A percentile compares a stretch with the other conserved stretches of the same genome.
Evolutionary conservation across 2,888 invertebrate genomes (phyloP).

Genomic region (Spilosoma lubricipeda): DNA sequence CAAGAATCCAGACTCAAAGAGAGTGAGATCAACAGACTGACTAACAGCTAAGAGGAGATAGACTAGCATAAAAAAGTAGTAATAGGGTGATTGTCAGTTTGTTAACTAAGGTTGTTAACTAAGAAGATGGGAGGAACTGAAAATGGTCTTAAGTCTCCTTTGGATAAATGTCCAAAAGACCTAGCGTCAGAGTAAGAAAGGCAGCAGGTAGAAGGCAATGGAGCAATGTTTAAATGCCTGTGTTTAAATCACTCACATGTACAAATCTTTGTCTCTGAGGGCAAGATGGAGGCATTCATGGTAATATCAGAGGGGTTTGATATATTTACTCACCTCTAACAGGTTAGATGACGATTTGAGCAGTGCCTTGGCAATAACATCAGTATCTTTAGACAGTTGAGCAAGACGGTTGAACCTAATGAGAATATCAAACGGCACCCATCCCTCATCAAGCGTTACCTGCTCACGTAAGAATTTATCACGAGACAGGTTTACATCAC

Average conservation of each 20-base stretch:
- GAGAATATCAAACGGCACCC: constrained; percentile 95
- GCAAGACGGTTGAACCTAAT: constrained; percentile 95
- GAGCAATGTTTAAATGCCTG: neutral
- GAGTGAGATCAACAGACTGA: too few relatives aligned
- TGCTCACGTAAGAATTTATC: constrained; percentile 98
- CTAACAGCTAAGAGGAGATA: too few relatives aligned
- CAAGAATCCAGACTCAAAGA: too few relatives aligned
- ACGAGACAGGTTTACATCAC: constrained; percentile 95
- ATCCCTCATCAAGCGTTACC: constrained; percentile 94
- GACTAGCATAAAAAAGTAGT: too few relatives aligned
- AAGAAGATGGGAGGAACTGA: too few relatives aligned
- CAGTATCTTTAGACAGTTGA: constrained; percentile 88
- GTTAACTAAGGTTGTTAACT: too few relatives aligned
- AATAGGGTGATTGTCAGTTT: too few relatives aligned
- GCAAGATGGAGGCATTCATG: too few relatives aligned
- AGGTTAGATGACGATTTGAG: constrained; percentile 90
- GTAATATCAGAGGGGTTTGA: neutral
- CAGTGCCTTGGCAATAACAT: constrained; percentile 91
- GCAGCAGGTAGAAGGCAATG: neutral
- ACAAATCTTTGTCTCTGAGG: neutral
- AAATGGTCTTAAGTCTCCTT: too few relatives aligned
- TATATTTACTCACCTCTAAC: constrained; percentile 85
- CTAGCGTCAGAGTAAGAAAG: neutral
- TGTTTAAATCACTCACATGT: neutral
- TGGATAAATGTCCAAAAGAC: too few relatives aligned